These are phyloP conservation scores for Cetoscarus ocellatus DNA, from an alignment of 2,797 vertebrate genomes.

Conservation along the genomic window DNA sequence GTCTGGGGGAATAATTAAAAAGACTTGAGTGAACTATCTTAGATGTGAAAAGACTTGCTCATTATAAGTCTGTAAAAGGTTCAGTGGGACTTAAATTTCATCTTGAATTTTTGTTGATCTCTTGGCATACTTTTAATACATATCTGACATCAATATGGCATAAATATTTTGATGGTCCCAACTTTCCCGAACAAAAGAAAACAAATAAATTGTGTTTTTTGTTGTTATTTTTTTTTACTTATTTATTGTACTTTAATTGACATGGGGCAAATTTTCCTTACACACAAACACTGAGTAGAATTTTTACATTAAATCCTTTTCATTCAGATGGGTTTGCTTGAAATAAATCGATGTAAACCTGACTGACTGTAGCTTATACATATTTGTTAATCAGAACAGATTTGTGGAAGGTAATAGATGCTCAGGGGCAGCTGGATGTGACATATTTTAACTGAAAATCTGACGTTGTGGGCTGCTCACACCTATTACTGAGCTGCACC, in stretches of 20 bases:
- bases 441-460: slow-evolving; percentile 14
- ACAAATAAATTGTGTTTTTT: too few species aligned
- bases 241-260: not conserved
- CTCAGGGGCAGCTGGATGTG: slow-evolving; percentile 11
- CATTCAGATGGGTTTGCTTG: slow-evolving; percentile 2
- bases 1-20: too few species aligned
- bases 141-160: too few species aligned
- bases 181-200: too few species aligned
- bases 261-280: not conserved
- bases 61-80: too few species aligned
- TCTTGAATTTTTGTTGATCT: too few species aligned
- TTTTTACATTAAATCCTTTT: slow-evolving; percentile 3
- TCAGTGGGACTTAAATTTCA: too few species aligned
- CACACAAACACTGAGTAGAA: not conserved
- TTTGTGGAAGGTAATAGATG: slow-evolving; percentile 29
- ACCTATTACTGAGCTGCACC: slow-evolving; percentile 22
- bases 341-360: slow-evolving; percentile 22
- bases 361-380: slow-evolving; percentile 16
- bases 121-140: too few species aligned
- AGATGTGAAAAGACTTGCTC: too few species aligned
- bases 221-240: too few species aligned
- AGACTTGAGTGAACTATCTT: too few species aligned
- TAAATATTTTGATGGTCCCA: too few species aligned
- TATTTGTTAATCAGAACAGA: slow-evolving; percentile 25
- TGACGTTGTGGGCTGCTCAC: slow-evolving; percentile 9